Evolutionary conservation across 2,888 invertebrate genomes (phyloP), one percentile per base, ranked within the genome.

Genomic region (Habrosyne pyritoides): DNA sequence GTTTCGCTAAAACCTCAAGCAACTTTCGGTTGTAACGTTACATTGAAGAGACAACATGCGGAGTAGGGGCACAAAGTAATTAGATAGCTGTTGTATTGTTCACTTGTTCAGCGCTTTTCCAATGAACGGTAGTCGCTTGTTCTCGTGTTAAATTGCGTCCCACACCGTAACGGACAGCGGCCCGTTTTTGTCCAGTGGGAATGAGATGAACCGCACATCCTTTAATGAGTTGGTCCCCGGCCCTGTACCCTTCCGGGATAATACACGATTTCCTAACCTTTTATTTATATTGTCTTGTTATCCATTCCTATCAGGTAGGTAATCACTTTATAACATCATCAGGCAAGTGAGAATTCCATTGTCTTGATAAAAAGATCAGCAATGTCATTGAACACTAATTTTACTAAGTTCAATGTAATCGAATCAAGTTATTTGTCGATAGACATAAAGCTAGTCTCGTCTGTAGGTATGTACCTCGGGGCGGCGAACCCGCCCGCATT

Each of bases 61-160:
- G 75, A 69, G 77, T 66, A 77, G 76, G 74, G 79, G 79, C 81
- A 79, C 83, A 83, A 84, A 89, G 85, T 89, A 89, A 89, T 90
- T 89, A 88, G 86, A 87, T 89, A 81, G 83, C 81, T 74, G 82
- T 82, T 88, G 81, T 85, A 79, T 82, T 83, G 86, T 87, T 83
- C 82, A 86, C 84, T 87, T 83, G 86, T 84, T 88, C 87, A 84
- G 84, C 85, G 83, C 83, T 87, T 85, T 86, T 83, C 86, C 86
- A 84, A 83, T 84, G 86, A 81, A 80, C 83, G 81, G 73, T 71
- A 74, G 70, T 65, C 76, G 75, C 75, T 73, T 77, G 77, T 77
- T 81, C 79, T 77, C 80, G 75, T 84, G 86, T 86, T 89, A 89
- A 89, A 91, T 91, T 90, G 89, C 86, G 75, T 81, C 75, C 83